Conservation (phyloP, 2,888 invertebrate genomes). For the Sphecodes monilicornis region DNA sequence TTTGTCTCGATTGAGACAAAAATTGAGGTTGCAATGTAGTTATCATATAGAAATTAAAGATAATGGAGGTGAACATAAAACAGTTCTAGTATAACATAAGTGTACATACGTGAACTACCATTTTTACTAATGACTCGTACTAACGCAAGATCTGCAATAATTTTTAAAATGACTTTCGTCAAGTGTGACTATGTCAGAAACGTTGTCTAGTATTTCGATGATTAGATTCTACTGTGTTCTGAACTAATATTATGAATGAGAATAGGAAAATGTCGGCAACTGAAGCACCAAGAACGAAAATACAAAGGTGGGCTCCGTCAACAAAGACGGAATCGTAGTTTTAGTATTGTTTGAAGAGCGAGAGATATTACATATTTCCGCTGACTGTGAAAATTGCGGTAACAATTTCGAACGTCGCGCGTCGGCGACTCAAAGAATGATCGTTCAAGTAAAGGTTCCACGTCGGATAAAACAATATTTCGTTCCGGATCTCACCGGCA, state of each 20-base stretch:
- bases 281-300: not conserved
- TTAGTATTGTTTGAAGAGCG: conserved; percentile 20
- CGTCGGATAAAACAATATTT: conserved; percentile 49
- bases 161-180: too few relatives aligned
- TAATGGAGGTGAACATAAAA: too few relatives aligned
- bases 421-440: conserved; percentile 5
- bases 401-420: conserved; percentile 40
- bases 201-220: too few relatives aligned
- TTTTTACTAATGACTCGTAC: too few relatives aligned
- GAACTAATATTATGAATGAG: not conserved
- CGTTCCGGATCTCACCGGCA: conserved; percentile 19
- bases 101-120: too few relatives aligned
- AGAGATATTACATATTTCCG: conserved; percentile 28
- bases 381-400: conserved; percentile 17
- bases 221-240: not conserved
- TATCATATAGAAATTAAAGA: too few relatives aligned
- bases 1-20: too few relatives aligned
- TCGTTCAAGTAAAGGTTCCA: not conserved
- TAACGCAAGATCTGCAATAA: too few relatives aligned
- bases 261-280: not conserved
- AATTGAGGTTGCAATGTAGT: too few relatives aligned
- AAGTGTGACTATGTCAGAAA: too few relatives aligned
- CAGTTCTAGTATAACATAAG: too few relatives aligned
- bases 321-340: conserved; percentile 1
- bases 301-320: not conserved